Evolutionary conservation across 37 sponge, comb jelly and placozoan species (phyloP).

Genomic region (Oscarella lobularis): DNA sequence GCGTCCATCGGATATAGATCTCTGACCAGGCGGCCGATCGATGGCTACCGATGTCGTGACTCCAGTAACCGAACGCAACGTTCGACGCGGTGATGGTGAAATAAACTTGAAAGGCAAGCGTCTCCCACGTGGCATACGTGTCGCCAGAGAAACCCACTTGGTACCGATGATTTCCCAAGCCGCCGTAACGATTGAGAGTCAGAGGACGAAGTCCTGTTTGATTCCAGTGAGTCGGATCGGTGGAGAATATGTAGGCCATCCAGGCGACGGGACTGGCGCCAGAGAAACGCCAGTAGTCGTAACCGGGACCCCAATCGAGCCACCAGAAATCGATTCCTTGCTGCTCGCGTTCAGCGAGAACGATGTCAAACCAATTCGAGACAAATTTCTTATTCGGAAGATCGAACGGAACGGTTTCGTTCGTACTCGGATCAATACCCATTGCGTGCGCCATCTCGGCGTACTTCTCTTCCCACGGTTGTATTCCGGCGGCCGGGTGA

Average conservation of each 20-base stretch:
- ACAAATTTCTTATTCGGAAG: conserved; percentile 39
- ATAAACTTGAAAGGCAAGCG: conserved; percentile 52
- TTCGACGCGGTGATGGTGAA: conserved; percentile 61
- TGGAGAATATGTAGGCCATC: conserved; percentile 56
- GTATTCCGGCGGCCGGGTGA: conserved; percentile 58
- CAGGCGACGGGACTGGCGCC: conserved; percentile 49
- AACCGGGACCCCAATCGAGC: conserved; percentile 70
- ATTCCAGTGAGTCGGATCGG: conserved; percentile 48
- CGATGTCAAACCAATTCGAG: conserved; percentile 36
- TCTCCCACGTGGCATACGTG: conserved; percentile 37
- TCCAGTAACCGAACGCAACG: conserved; percentile 67
- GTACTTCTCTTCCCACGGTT: conserved; percentile 59
- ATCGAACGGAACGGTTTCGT: conserved; percentile 37
- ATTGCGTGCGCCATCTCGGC: conserved; percentile 57
- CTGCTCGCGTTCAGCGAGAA: conserved; percentile 25
- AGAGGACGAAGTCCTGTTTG: conserved; percentile 28
- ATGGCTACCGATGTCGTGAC: conserved; percentile 69
- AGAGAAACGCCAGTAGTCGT: conserved; percentile 33
- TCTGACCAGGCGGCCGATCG: conserved; percentile 30
- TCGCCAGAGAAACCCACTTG: conserved; percentile 65
- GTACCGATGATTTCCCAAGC: conserved; percentile 67
- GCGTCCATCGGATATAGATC: conserved; percentile 60
- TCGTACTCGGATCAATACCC: conserved; percentile 41
- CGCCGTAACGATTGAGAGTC: conserved; percentile 59
- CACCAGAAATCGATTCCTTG: conserved; percentile 72